Evolutionary conservation across 2,113 vertebrate genomes (phyloP).

Genomic region (Synchiropus splendidus): DNA sequence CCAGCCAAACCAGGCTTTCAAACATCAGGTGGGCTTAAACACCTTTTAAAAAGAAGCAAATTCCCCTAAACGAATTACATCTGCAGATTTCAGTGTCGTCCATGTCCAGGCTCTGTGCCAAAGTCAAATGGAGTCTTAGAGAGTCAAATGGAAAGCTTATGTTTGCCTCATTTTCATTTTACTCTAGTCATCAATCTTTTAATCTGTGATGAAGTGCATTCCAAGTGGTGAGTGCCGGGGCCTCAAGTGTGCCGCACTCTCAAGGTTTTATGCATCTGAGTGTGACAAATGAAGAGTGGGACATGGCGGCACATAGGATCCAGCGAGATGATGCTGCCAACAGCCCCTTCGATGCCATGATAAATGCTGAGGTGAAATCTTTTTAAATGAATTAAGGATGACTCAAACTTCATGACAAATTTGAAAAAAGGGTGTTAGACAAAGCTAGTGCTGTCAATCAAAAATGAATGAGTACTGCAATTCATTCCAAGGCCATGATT

Average conservation of each 20-base stretch:
- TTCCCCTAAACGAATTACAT: not conserved
- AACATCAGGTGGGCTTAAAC: too few species aligned
- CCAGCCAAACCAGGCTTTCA: too few species aligned
- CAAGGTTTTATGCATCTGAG: conserved; percentile 47
- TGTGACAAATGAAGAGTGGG: conserved; percentile 44
- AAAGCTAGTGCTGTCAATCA: too few species aligned
- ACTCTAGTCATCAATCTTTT: conserved; percentile 44
- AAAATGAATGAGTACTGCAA: too few species aligned
- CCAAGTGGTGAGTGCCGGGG: conserved; percentile 7
- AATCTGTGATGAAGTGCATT: conserved; percentile 32
- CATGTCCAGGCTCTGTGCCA: conserved; percentile 19
- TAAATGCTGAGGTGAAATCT: not conserved
- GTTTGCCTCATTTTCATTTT: conserved; percentile 25
- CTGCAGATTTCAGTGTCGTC: not conserved
- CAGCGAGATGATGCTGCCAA: not conserved
- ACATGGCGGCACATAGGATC: not conserved
- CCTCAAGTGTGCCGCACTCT: conserved; percentile 20
- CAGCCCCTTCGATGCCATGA: conserved; percentile 3
- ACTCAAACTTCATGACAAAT: too few species aligned
- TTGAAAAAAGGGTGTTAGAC: too few species aligned
- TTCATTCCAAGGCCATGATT: too few species aligned
- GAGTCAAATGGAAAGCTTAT: conserved; percentile 38
- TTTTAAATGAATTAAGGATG: too few species aligned
- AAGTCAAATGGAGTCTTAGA: conserved; percentile 26
- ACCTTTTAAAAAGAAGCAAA: not conserved